These are phyloP conservation scores for Archips crataeganus DNA, from an alignment of 2,888 invertebrate species.

Conservation along the genomic window DNA sequence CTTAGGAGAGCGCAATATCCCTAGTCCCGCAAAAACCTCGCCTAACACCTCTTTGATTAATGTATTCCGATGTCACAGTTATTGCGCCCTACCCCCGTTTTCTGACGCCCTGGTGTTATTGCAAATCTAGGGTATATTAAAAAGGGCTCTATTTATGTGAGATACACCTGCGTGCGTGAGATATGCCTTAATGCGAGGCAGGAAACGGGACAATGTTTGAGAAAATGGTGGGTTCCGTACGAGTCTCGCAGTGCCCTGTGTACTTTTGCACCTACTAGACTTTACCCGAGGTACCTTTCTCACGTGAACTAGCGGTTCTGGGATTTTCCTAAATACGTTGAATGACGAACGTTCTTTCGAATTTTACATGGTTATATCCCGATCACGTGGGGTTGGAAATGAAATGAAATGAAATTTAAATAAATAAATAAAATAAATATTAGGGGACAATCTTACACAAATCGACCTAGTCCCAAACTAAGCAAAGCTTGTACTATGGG, in stretches of 20 bases:
- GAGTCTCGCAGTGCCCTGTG: neutral
- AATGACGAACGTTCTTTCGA: neutral
- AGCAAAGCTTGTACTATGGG: no score
- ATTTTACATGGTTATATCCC: neutral
- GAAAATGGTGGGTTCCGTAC: neutral
- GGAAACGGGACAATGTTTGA: constrained; percentile 45
- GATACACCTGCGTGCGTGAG: constrained; percentile 65
- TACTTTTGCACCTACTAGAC: no score
- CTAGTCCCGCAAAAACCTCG: constrained; percentile 61
- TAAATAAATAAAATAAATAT: no score
- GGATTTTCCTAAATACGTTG: no score
- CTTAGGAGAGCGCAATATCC: constrained; percentile 77
- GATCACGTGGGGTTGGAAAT: no score
- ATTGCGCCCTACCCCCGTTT: constrained; percentile 71
- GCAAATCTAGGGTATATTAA: constrained; percentile 84
- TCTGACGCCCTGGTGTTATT: constrained; percentile 71
- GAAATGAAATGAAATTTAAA: no score
- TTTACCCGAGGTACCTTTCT: no score
- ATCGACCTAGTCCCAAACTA: no score
- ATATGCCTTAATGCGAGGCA: constrained; percentile 47
- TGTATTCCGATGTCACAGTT: constrained; percentile 80
- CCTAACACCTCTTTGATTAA: constrained; percentile 74
- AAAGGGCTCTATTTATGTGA: constrained; percentile 79
- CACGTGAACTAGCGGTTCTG: no score
- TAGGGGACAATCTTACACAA: no score